These are phyloP conservation scores for Gopherus flavomarginatus DNA, from an alignment of 2,113 vertebrate species.

Conservation along the genomic window DNA sequence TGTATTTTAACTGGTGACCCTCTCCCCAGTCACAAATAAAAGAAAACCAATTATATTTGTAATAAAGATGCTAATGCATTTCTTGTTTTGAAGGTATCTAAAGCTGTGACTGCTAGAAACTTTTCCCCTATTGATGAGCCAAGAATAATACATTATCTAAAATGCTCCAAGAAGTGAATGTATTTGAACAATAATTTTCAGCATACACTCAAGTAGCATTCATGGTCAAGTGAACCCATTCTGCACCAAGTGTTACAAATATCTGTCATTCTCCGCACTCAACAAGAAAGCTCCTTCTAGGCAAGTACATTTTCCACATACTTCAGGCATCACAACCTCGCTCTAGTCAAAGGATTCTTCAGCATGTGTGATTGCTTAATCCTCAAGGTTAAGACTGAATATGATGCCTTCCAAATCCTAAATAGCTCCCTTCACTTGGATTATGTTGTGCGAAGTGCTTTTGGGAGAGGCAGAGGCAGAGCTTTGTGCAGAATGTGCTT, in stretches of 20 bases:
- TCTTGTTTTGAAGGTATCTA: conserved; percentile 72
- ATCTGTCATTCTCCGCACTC: accelerated
- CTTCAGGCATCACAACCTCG: neutral
- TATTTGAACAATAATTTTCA: neutral
- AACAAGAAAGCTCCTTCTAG: neutral
- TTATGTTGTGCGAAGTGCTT: neutral
- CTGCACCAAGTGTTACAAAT: accelerated
- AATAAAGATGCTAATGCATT: conserved; percentile 86
- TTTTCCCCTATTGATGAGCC: conserved; percentile 40
- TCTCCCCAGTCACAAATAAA: conserved; percentile 80
- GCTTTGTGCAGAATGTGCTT: neutral
- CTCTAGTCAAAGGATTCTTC: neutral
- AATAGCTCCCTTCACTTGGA: accelerated
- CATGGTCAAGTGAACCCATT: neutral
- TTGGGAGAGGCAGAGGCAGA: neutral
- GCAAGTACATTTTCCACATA: neutral
- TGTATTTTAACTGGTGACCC: conserved; percentile 81
- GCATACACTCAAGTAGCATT: neutral
- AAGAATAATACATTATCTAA: conserved; percentile 37
- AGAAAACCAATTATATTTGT: conserved; percentile 81
- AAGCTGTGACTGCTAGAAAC: conserved; percentile 59
- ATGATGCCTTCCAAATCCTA: neutral
- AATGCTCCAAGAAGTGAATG: neutral
- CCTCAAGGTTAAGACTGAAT: neutral
- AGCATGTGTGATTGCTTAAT: neutral